A percentile compares a stretch with the other conserved stretches of the same genome.
phyloP scores from a whole-genome alignment of 2,113 vertebrate species.

The Myocastor coypus region DNA sequence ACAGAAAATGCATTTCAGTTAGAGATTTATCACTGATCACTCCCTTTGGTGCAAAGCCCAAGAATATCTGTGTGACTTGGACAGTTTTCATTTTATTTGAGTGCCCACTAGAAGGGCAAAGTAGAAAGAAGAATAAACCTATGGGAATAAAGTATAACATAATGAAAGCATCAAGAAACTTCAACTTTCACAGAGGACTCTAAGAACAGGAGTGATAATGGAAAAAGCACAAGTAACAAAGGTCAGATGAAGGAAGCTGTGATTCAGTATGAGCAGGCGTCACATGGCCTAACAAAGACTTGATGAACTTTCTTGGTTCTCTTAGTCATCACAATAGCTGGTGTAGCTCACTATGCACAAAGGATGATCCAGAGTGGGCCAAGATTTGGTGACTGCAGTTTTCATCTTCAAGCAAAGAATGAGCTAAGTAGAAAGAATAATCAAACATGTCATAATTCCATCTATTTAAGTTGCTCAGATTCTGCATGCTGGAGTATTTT shows the following conservation, averaged over 20 bases:
- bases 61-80: conserved; percentile 8
- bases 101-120: not conserved
- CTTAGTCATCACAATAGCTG: not conserved
- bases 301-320: not conserved
- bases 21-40: conserved; percentile 27
- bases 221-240: not conserved
- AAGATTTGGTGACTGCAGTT: not conserved
- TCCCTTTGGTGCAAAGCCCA: not conserved
- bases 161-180: conserved; percentile 39
- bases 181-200: not conserved
- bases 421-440: conserved; percentile 55
- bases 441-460: conserved; percentile 44
- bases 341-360: not conserved
- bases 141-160: not conserved
- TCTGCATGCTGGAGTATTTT: conserved; percentile 77
- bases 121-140: not conserved
- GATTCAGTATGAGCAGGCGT: not conserved
- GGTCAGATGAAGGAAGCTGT: not conserved
- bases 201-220: fast-evolving
- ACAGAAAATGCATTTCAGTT: conserved; percentile 1
- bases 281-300: not conserved
- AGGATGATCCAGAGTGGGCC: not conserved
- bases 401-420: conserved; percentile 35
- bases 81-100: conserved; percentile 37
- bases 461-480: conserved; percentile 74